Conservation (phyloP, 2,113 vertebrate species). For the Porphyrio hochstetteri region DNA sequence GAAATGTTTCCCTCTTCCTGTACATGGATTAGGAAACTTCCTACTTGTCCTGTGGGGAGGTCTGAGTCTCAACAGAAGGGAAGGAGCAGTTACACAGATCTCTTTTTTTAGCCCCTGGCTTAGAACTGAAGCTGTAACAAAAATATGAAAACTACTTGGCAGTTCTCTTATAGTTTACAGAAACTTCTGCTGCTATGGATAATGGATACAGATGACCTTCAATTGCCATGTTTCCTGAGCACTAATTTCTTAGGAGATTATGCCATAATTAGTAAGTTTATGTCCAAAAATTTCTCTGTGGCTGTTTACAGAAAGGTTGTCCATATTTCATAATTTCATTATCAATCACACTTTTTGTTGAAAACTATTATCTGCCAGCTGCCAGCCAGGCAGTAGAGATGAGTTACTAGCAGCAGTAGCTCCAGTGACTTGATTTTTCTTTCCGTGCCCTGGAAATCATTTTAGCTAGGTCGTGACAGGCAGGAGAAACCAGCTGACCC, state of each 20-base stretch:
- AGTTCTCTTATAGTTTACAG: neutral
- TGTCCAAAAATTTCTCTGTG: neutral
- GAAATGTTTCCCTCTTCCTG: neutral
- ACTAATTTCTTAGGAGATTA: neutral
- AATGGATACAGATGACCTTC: neutral
- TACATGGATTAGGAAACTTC: neutral
- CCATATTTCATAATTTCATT: neutral
- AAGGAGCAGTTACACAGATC: neutral
- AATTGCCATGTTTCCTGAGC: neutral
- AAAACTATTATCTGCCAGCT: neutral
- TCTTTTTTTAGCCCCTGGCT: neutral
- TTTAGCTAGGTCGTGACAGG: neutral
- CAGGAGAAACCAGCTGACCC: neutral
- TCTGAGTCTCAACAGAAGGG: neutral
- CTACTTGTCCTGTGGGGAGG: neutral
- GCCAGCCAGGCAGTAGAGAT: neutral
- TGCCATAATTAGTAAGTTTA: neutral
- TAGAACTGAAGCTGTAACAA: neutral
- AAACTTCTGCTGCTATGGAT: neutral
- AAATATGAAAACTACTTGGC: neutral
- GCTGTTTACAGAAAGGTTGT: neutral
- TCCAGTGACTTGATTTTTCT: neutral
- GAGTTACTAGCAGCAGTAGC: neutral
- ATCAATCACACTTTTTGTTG: neutral
- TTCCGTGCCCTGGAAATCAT: neutral